A percentile compares a stretch with the other conserved stretches of the same genome.
These are phyloP conservation scores for Spizaetus ornatus DNA, from an alignment of 2,113 vertebrate genomes.

Conservation along the genomic window DNA sequence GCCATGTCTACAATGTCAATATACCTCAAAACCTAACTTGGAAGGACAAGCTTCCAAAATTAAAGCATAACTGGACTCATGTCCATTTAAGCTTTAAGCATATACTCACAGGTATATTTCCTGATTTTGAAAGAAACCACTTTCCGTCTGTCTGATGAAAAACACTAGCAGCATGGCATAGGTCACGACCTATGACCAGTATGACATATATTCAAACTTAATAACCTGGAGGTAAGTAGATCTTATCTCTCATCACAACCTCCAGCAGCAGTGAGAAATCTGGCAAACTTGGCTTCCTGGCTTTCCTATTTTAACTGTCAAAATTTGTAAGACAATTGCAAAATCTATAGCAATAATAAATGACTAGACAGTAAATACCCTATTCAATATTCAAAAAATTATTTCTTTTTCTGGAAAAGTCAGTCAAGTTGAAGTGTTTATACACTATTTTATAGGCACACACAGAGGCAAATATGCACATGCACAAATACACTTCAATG, in stretches of 20 bases:
- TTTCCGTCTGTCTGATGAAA: background rate
- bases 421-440: background rate
- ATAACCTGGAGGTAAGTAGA: background rate
- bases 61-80: background rate
- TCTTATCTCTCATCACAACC: background rate
- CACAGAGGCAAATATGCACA: background rate
- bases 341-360: background rate
- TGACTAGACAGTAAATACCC: background rate
- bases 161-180: background rate
- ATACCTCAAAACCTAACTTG: background rate
- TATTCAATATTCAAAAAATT: background rate
- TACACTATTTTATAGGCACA: background rate
- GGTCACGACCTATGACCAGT: background rate
- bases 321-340: background rate
- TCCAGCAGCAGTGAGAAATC: background rate
- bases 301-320: background rate
- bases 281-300: background rate
- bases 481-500: background rate
- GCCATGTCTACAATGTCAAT: rapidly evolving
- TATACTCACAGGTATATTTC: background rate
- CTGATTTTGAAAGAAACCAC: background rate
- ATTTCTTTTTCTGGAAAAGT: background rate
- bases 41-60: background rate
- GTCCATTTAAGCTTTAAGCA: background rate
- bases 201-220: background rate